Evolutionary conservation across 2,113 vertebrate genomes (phyloP), one percentile per base, ranked within the genome.

Genomic region (Piaya cayana): DNA sequence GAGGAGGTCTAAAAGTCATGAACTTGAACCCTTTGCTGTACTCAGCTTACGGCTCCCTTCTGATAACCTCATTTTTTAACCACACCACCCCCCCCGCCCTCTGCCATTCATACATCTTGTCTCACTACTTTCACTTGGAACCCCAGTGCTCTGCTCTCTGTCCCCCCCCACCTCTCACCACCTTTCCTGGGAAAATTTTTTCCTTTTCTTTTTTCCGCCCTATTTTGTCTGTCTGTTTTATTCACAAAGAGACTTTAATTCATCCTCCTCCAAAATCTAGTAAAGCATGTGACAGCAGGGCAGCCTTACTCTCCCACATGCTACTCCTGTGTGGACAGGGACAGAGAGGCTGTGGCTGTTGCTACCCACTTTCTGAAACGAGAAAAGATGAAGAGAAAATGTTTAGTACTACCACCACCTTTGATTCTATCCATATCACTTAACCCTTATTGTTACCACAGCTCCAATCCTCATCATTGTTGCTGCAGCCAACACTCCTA

Each of bases 31-130:
- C 3, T 86, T n/a, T 56, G 17, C 30, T 88, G 43, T 49, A 23
- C 16, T 65, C 19, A 88, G 62, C 42, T 80, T 71, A n/a, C 1
- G 0, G 8, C 19, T 92, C 45, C 69, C 11, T 27, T 75, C 30
- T 1, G 5, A 64, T 22, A 49, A 5, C 7, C 16, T 59, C 0
- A 37, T 37, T 88, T 88, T 80, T 55, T 55, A 36, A 50, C 15
- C 2, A 1, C 8, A 39, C 39, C 39, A 39, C 43, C 43, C 18
- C 43, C 18, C 2, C 2, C 16, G 2, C 9, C 6, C 36, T 56
- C 65, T 52, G 9, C 58, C 39, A 47, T 10, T 56, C 34, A 50
- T 53, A 18, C 3, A 45, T n/a, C 32, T 30, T 56, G 86, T 77
- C 36, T 89, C 45, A 58, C 12, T 37, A 23, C 64, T 56, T 71